Conservation (phyloP, 2,797 vertebrate genomes). For the Hirundo rustica region DNA sequence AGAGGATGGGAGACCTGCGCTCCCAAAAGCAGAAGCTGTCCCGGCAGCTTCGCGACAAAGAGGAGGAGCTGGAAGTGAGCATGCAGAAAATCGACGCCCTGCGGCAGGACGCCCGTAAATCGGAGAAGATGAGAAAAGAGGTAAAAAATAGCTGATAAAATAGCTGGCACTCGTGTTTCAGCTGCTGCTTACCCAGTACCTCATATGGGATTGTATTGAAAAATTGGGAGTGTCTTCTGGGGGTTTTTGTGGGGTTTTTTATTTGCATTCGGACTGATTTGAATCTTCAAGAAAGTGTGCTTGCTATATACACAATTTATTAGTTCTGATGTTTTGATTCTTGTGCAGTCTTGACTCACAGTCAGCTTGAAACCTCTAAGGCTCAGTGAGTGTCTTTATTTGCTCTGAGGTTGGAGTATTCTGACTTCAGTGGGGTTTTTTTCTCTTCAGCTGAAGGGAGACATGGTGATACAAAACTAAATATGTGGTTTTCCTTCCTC, state of each 20-base stretch:
- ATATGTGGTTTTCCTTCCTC: neutral
- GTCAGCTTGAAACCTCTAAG: neutral
- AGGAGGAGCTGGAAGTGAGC: slow-evolving; percentile 89
- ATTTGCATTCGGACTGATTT: neutral
- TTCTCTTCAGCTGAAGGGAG: neutral
- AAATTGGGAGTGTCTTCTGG: neutral
- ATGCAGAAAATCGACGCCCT: slow-evolving; percentile 88
- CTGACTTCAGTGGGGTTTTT: neutral
- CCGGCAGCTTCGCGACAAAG: slow-evolving; percentile 91
- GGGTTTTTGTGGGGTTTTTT: neutral
- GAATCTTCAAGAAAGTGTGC: neutral
- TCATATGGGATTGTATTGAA: neutral
- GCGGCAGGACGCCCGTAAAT: slow-evolving; percentile 89
- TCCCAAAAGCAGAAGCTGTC: slow-evolving; percentile 90
- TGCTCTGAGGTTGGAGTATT: neutral
- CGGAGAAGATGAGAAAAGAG: slow-evolving; percentile 91
- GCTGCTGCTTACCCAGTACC: neutral
- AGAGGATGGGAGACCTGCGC: slow-evolving; percentile 88
- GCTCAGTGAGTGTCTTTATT: neutral
- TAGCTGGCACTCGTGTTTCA: neutral
- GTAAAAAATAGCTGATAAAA: slow-evolving; percentile 49
- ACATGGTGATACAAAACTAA: neutral
- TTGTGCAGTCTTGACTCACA: neutral
- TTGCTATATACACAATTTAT: neutral
- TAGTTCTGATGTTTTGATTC: neutral